Base-by-base conservation (phyloP, 2,888 invertebrate species). In the Gerosis bhagava region DNA sequence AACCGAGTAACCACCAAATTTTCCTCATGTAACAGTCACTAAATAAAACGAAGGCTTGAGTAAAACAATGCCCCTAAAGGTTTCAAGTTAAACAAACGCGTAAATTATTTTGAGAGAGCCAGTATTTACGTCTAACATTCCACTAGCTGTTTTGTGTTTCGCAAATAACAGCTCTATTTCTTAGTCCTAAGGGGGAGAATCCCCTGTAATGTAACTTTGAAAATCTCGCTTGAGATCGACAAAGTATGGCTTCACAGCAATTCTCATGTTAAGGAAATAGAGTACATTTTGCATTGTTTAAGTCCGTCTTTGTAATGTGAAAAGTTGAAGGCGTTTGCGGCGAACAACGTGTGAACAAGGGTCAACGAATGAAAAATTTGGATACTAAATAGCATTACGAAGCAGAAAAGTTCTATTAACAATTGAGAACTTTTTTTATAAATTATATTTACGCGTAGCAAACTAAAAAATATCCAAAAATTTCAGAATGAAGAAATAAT, bases 151-250 rank as follows among this genome's bases (percentile, higher is more conserved):
- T 5, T n/a, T 22, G 10, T 46, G 46, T 25, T 24, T 31, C 16
- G 10, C 19, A 74, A 73, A 72, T 72, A 70, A 61, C 57, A 57
- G 54, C 48, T 50, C 55, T 56, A 62, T 62, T 57, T 60, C 24
- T 26, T n/a, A 15, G 26, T 15, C 11, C 39, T 11, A 39, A 13
- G 39, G 26, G 15, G 13, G 11, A 39, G n/a, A 46, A 46, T 46
- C 25, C 39, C 15, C 5, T 39, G 46, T 39, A 46, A 46, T 32
- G 25, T 31, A 15, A 46, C 24, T 31, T 39, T 15, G 25, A 25
- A 11, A 46, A 39, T 46, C 39, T 43, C 32, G 37, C 13, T 12
- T 13, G 37, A 24, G 25, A 46, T 39, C 19, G 17, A 17, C 36
- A 15, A 44, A 36, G 36, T 13, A 26, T 22, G 16, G 29, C 28